Evolutionary conservation across 2,888 invertebrate genomes (phyloP), one percentile per base, ranked within the genome.

Genomic region (Chirona hameri): DNA sequence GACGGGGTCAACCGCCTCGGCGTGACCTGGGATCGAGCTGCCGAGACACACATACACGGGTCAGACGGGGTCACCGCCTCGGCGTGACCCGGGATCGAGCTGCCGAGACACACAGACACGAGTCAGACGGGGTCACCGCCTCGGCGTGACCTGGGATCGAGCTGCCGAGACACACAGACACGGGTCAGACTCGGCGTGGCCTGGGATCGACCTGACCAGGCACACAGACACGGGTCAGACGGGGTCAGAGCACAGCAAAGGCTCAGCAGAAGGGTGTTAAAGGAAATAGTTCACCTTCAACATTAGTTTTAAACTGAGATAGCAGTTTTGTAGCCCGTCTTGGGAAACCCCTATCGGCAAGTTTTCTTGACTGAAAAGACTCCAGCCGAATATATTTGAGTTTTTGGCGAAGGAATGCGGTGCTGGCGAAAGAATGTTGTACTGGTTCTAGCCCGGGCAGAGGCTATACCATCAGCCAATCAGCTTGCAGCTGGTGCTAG

Each of bases 1-100:
- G n/a, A n/a, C n/a, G n/a, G n/a, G n/a, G n/a, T n/a, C n/a, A n/a
- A 99, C 97, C 39, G 99, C 97, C 89, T 99, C 98, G 39, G 97
- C 96, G 90, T 98, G 98, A 0, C 99, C 99, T 82, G 95, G 94
- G 88, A 99, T 92, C 15, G 97, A 96, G 76, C 82, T 69, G 46
- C 15, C 3, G 46, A 18, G 1, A 21, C 27, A 52, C 9, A 29
- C 9, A 52, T 31, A 24, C 29, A 4, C 12, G 10, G 79, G 46
- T 79, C 24, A 24, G n/a, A n/a, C n/a, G n/a, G n/a, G n/a, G n/a
- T 94, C 0, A 99, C 97, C 39, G 99, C 97, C 89, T 99, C 98
- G 39, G 97, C 96, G 90, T 98, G 98, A 0, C 99, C 99, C 82
- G 95, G 94, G 88, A 99, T 92, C 15, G 97, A 96, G 76, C 82